Evolutionary conservation across 2,888 invertebrate genomes (phyloP), one percentile per base, ranked within the genome.

Genomic region (Cordylochernes scorpioides): DNA sequence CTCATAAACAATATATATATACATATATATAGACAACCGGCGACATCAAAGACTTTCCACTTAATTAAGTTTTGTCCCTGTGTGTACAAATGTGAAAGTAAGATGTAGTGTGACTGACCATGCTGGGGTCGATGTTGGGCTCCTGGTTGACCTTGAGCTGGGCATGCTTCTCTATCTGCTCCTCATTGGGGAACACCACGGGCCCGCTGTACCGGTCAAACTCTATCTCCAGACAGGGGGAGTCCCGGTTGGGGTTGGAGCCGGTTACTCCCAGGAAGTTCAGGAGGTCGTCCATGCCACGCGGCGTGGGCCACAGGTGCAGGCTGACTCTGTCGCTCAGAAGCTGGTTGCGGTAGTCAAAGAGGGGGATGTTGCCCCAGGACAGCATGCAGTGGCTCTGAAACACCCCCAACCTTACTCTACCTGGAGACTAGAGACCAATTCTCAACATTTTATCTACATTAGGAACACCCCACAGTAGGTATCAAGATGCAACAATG

Each of bases 301-400:
- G 49, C 3, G 54, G 52, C 27, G 49, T 53, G 1, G 59, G 54
- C 59, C 60, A 60, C 25, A 62, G 45, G 38, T 56, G 50, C 2
- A 63, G 45, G 27, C 53, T 53, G 16, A 52, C 45, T 41, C 56
- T 55, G 28, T 57, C 62, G 32, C 50, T 51, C 28, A 57, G 44
- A n/a, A 63, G 45, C 13, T 53, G 48, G 28, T 53, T 50, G 38
- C 52, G 51, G 48, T 59, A 63, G 44, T 64, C 60, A 46, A 63
- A 61, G 39, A 64, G 40, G 37, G 59, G 58, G 16, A 63, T 44
- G 43, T 63, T 64, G 18, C 56, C 59, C 60, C 60, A 64, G 3
- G 60, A 61, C 21, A 63, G 42, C 28, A 58, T 53, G 42, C 52
- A 54, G 27, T 54, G 52, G 25, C 55, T 54, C 52, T 58, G 42